Evolutionary conservation across 2,888 invertebrate species (phyloP), one percentile per base, ranked within the genome.

Genomic region (Xestobium rufovillosum): DNA sequence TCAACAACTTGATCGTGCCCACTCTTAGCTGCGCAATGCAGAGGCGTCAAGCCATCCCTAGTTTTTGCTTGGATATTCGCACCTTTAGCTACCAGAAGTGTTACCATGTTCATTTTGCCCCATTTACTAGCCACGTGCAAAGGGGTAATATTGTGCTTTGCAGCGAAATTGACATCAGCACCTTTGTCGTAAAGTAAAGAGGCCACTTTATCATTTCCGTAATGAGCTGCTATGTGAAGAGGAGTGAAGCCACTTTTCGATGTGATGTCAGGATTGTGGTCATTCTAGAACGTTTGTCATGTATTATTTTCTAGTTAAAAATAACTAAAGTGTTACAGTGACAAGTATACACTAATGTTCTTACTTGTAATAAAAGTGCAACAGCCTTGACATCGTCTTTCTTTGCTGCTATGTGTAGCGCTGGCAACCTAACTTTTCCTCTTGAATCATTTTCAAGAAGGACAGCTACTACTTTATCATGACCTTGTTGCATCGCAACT

Each of bases 191-290:
- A 77, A 31, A 98, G 71, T 36, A 97, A 74, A 43, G 79, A 80
- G 2, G 91, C 96, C 43, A 96, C 90, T 52, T 88, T 88, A 45
- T 89, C 88, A 67, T 97, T 97, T 35, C 97, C 96, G 66, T 98
- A 98, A 71, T 98, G 97, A 3, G 97, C 87, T 12, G 95, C 92
- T 53, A 98, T 98, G 68, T 98, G 98, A 16, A 98, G 75, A 0
- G 98, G 96, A 0, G 98, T 98, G 67, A 98, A 98, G 14, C 96
- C 96, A 44, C 91, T 92, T 69, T 95, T 96, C 2, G 94, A 94
- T 39, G 92, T 90, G 2, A 92, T 89, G 66, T 97, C 96, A 1
- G 96, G 92, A 65, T 95, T 94, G 68, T 91, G 90, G 61, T 95
- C 94, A 66, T 91, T 94, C 75, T 84, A 67, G 11, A 61, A 57